Evolutionary conservation across 2,888 invertebrate genomes (phyloP), one percentile per base, ranked within the genome.

Genomic region (Epirrhoe alternata): DNA sequence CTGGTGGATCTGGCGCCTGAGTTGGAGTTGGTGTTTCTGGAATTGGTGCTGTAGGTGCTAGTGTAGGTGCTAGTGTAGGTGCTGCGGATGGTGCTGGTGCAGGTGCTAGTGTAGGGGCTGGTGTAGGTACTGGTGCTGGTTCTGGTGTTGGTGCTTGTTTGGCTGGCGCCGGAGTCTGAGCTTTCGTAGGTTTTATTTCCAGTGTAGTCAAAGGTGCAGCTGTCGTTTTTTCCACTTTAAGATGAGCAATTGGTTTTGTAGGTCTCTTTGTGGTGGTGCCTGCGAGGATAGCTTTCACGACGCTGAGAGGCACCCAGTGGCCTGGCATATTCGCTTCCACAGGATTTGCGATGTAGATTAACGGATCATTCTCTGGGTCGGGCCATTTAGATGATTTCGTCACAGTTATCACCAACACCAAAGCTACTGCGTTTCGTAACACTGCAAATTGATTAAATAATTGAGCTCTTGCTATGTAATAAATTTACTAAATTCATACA

Each of bases 241-340:
- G 12, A 4, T 12, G 12, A 5, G 38, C 4, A 12, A 42, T 42
- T 12, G 1, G 38, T 8, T 10, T 7, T 42, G 12, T 42, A 4
- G 38, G 8, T 42, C 12, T 42, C 38, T 42, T 42, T 42, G 38
- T 35, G 0, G 73, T 59, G 16, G 74, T 72, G 4, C 78, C 74
- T 49, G 73, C 76, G 0, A 84, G 69, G 16, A 82, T 82, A 0
- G 73, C 68, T 70, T 86, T 88, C 2, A 88, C 64, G 1, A 88
- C 75, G 66, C 87, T 87, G 2, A 81, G 61, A 0, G 88, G 88
- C 42, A 88, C 75, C 87, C 88, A 88, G 60, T 88, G 88, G 0
- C 87, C 85, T 0, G 88, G 88, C 82, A 88, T 78, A 0, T 81
- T 72, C 0, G 87, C 80, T 71, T 88, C 88, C 0, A 88, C 77